These are phyloP conservation scores for Gymnobelideus leadbeateri DNA, from an alignment of 2,113 vertebrate species.

Conservation along the genomic window DNA sequence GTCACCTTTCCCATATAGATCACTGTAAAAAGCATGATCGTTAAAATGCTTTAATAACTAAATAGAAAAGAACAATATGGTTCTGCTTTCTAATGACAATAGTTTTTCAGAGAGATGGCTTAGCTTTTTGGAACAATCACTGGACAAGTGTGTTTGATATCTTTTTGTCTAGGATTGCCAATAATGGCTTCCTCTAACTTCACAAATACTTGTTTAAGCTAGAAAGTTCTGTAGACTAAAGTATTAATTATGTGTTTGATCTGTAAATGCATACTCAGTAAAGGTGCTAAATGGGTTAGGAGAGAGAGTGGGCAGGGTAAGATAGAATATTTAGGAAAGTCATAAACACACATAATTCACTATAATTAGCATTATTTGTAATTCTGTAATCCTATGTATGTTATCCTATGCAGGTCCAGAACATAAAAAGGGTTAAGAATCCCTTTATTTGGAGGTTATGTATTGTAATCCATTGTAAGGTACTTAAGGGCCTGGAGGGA, in stretches of 20 bases:
- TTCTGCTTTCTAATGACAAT: not conserved
- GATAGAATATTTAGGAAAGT: too few species aligned
- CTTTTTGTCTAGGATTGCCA: not conserved
- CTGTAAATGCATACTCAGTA: not conserved
- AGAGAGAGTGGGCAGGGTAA: not conserved
- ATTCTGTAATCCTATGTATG: not conserved
- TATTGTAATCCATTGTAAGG: not conserved
- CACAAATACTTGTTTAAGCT: not conserved
- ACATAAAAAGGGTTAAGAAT: not conserved
- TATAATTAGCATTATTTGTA: not conserved
- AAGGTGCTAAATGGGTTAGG: not conserved
- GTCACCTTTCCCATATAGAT: not conserved
- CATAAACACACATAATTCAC: not conserved
- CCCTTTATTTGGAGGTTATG: not conserved
- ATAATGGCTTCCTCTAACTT: not conserved
- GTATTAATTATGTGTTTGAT: not conserved
- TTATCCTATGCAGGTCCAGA: not conserved
- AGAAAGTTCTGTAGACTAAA: not conserved
- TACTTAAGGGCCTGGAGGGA: not conserved
- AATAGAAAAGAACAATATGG: not conserved
- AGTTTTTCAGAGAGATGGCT: not conserved
- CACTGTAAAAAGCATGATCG: not conserved
- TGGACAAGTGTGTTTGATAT: not conserved
- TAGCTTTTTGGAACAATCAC: not conserved
- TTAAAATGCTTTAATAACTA: not conserved